A percentile compares a stretch with the other conserved stretches of the same genome.
Evolutionary conservation across 2,888 invertebrate species (phyloP).

Genomic region (Scelioninae gen. 2): DNA sequence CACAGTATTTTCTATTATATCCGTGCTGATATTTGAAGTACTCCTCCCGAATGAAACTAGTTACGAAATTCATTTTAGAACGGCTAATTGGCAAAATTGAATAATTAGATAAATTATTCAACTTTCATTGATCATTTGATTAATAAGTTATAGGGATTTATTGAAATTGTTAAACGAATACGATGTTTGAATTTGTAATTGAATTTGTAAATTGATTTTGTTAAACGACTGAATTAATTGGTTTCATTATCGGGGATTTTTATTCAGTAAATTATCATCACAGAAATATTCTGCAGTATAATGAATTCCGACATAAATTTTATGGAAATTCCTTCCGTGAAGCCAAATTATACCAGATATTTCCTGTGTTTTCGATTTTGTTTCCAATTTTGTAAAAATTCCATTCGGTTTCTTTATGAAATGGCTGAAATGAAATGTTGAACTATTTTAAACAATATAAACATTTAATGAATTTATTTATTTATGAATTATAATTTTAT

Average conservation of each 20-base stretch:
- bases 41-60: slow-evolving; percentile 1
- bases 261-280: background rate
- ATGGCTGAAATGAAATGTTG: no score
- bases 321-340: no score
- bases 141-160: slow-evolving; percentile 16
- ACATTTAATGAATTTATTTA: no score
- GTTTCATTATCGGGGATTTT: background rate
- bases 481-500: no score
- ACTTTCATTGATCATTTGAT: slow-evolving; percentile 10
- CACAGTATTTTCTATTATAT: background rate
- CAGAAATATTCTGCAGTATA: background rate
- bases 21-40: background rate
- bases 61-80: background rate
- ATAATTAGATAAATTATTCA: slow-evolving; percentile 21
- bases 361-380: no score
- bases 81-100: background rate
- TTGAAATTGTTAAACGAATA: no score
- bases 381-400: no score
- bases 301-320: no score
- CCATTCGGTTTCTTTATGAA: no score
- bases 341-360: no score
- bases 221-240: background rate
- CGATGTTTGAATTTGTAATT: background rate
- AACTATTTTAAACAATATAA: no score
- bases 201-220: slow-evolving; percentile 7